Evolutionary conservation across 2,888 invertebrate species (phyloP), one percentile per base, ranked within the genome.

Genomic region (Cryptocheilus praepositus): DNA sequence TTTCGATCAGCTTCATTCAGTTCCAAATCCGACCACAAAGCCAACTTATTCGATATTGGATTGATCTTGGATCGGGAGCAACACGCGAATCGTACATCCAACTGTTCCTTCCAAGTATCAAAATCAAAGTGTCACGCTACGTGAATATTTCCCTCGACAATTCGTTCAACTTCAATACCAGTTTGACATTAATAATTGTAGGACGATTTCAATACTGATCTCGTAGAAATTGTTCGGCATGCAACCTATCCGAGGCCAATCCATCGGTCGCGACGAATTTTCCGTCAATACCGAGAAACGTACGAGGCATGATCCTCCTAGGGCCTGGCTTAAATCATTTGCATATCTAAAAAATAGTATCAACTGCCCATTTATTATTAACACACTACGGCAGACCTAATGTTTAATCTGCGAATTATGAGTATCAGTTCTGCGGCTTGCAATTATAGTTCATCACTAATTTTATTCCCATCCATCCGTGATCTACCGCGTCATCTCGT

Each of bases 311-410:
- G 76, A 81, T 77, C 78, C 70, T 76, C 71, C 73, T 66, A 69
- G 71, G 64, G 69, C 74, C 70, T 78, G 77, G 73, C 77, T 78
- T 73, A 63, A 65, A 68, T 71, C 74, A 36, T 77, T 76, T 70
- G 70, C 67, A 61, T 73, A 73, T 80, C 74, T 76, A 79, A 83
- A 82, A 80, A 82, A 80, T 81, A 82, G 62, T 71, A 73, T 77
- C 74, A 66, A 77, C 67, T 73, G 76, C 62, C 70, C 71, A 70
- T 78, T 79, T 68, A 71, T 61, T 57, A 57, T 69, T 54, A 64
- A 60, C 64, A 72, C 64, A 70, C 72, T 77, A 76, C 66, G 68
- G 74, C 77, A 74, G 73, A 81, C 75, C 71, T 67, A 71, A 73
- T 61, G 57, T 16, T 69, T 64, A 70, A 58, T 76, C 73, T 72